Base-by-base conservation (phyloP, 2,888 invertebrate genomes). In the Herminia tarsipennalis region DNA sequence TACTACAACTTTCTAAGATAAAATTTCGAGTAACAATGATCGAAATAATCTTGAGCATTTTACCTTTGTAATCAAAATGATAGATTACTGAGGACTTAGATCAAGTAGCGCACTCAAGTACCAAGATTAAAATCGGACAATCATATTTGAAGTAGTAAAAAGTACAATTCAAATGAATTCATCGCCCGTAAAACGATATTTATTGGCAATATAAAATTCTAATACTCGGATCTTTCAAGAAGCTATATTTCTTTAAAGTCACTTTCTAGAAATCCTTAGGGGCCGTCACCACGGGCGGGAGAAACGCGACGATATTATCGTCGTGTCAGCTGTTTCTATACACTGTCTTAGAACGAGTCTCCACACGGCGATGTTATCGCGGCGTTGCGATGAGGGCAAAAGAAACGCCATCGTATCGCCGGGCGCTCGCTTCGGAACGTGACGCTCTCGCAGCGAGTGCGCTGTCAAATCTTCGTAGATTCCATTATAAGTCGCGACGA, bases 81-180 rank as follows among this genome's bases (percentile, higher is more conserved):
- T n/a, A n/a, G 10, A 2, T 21, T 6, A 6, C 16, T 21, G 13
- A 37, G 3, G 2, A 21, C 9, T 10, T 10, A 29, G 16, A 6
- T 29, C 29, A 8, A 38, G 29, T 10, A 20, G 10, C 27, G 13
- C 3, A 29, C 21, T 29, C 29, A 13, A 6, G 29, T 20, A 17
- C 28, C 2, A 3, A 29, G 16, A 29, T 16, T 21, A 9, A 14
- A 21, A 21, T 37, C 28, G 8, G 37, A 37, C 37, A 28, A 10
- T 37, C 37, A 29, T 9, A 37, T 29, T 28, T 28, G 10, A 37
- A 37, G 37, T 10, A 14, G 21, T 38, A 38, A 38, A 16, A 38
- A 28, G 14, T 28, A 21, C 14, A 27, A 21, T 28, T 28, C 28
- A 20, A 37, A 37, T 9, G 14, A 20, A 28, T 37, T 37, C 20